Conservation (phyloP, 1,140 invertebrate species). For the Teleopsis dalmanni region DNA sequence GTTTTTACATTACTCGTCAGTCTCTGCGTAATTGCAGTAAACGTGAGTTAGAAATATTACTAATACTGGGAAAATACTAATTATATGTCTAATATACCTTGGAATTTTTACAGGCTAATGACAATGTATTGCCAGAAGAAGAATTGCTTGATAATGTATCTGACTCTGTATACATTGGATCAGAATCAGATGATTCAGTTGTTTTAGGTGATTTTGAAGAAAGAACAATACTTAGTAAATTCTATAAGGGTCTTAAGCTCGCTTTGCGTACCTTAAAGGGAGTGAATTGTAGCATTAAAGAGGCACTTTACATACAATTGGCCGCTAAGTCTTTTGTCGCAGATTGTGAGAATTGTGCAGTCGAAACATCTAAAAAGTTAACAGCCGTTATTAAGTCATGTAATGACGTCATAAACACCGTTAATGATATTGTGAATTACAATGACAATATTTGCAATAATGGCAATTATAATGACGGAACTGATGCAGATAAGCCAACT, state of each 20-base stretch:
- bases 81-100: not conserved
- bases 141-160: not conserved
- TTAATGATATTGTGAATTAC: not conserved
- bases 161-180: too few species aligned
- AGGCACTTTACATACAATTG: not conserved
- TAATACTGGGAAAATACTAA: not conserved
- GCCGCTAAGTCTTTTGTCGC: not conserved
- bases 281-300: not conserved
- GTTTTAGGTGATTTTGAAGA: too few species aligned
- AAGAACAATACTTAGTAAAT: too few species aligned
- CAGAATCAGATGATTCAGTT: too few species aligned
- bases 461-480: not conserved
- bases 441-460: slow-evolving; percentile 5
- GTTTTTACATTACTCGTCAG: not conserved
- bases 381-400: not conserved
- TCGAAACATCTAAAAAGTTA: not conserved
- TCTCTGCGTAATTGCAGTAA: not conserved
- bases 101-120: not conserved
- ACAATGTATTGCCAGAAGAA: not conserved
- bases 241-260: not conserved
- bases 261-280: not conserved
- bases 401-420: not conserved
- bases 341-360: not conserved
- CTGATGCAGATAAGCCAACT: not conserved
- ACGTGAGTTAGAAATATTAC: slow-evolving; percentile 1